Conservation (phyloP, 2,113 vertebrate species). For the Casuarius casuarius region DNA sequence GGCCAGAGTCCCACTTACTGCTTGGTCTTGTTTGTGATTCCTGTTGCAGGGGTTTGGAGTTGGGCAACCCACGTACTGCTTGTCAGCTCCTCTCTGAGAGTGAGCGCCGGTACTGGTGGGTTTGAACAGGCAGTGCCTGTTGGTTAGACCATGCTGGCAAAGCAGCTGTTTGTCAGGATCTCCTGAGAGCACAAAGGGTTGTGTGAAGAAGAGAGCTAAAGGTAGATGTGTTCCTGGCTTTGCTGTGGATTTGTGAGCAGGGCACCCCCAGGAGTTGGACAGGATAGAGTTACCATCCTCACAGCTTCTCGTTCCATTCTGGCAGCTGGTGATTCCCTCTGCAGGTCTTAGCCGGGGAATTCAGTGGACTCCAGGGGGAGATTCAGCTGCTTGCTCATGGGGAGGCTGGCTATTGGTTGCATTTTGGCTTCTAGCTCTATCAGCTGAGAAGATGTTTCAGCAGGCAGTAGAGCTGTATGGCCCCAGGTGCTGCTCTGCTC, state of each 20-base stretch:
- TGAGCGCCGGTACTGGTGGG: background rate
- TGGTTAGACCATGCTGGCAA: background rate
- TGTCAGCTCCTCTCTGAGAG: accelerated
- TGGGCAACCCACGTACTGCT: background rate
- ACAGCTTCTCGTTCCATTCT: background rate
- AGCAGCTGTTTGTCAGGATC: background rate
- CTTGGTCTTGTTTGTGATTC: background rate
- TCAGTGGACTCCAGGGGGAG: background rate
- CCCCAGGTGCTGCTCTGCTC: background rate
- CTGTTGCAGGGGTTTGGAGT: background rate
- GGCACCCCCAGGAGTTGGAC: background rate
- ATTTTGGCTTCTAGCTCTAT: background rate
- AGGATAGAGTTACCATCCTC: accelerated
- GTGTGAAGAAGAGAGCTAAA: background rate
- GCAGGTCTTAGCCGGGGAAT: background rate
- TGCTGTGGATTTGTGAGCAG: background rate
- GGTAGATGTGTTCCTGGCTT: background rate
- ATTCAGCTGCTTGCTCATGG: background rate
- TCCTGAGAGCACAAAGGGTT: too few relatives aligned
- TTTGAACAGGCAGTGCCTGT: background rate
- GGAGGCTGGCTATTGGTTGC: background rate
- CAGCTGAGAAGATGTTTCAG: background rate
- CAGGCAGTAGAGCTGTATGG: background rate
- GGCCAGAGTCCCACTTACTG: background rate
- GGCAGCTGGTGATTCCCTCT: accelerated